Evolutionary conservation across 2,797 vertebrate species (phyloP).

Genomic region (Neopelma chrysocephalum): DNA sequence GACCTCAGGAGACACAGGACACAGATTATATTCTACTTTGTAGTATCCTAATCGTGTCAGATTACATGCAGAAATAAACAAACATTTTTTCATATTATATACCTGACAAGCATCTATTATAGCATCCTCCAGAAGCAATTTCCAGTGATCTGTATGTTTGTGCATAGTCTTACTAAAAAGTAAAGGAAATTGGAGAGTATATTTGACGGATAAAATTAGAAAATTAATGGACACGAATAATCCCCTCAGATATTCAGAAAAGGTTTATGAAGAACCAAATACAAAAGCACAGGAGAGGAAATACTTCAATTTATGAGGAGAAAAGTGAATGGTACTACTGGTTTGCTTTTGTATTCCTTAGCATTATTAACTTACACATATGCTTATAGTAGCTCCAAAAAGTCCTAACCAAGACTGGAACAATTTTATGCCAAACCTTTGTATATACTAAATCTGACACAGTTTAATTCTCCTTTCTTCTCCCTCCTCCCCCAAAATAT

Average conservation of each 20-base stretch:
- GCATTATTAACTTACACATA: neutral
- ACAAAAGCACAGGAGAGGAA: neutral
- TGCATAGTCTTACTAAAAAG: slow-evolving; percentile 64
- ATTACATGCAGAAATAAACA: slow-evolving; percentile 69
- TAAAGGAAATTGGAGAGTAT: slow-evolving; percentile 54
- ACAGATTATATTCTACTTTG: neutral
- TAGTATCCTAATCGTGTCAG: slow-evolving; percentile 58
- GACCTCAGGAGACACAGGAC: neutral
- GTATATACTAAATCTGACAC: neutral
- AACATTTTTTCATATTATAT: slow-evolving; percentile 21
- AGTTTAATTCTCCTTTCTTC: neutral
- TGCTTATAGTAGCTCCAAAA: neutral
- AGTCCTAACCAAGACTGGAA: neutral
- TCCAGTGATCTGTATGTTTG: slow-evolving; percentile 27
- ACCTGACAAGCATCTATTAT: slow-evolving; percentile 61
- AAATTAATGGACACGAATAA: slow-evolving; percentile 60
- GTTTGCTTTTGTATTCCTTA: neutral
- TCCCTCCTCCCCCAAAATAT: neutral
- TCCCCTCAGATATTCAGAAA: slow-evolving; percentile 13
- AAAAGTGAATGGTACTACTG: neutral
- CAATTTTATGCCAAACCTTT: neutral
- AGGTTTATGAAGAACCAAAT: neutral
- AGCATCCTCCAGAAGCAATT: slow-evolving; percentile 60
- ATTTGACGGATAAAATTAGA: slow-evolving; percentile 61
- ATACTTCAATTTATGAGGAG: neutral